Percentiles rank a stretch among this genome's conserved stretches.
Evolutionary conservation across 1,140 invertebrate genomes (phyloP).

Genomic region (Zelostemma sp.): DNA sequence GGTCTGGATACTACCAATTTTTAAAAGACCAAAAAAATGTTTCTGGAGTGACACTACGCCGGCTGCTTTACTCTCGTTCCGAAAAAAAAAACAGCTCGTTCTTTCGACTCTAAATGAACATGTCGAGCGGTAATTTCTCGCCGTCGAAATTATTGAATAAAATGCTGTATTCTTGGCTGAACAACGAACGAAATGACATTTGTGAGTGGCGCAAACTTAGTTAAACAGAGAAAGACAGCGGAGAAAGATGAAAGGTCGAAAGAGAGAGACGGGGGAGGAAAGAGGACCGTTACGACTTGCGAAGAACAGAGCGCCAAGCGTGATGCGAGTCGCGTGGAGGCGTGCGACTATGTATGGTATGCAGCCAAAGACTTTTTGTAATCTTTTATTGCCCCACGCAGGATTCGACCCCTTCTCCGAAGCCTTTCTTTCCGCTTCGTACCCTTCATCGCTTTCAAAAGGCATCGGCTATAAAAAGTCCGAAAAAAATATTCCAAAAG

Average conservation of each 20-base stretch:
- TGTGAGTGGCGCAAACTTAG: too few species aligned
- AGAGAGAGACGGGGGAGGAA: slow-evolving; percentile 10
- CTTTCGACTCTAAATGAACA: too few species aligned
- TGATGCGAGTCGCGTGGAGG: slow-evolving; percentile 59
- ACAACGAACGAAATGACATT: too few species aligned
- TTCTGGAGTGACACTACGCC: too few species aligned
- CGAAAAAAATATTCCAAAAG: slow-evolving; percentile 11
- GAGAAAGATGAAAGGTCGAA: slow-evolving; percentile 12
- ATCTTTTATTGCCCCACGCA: slow-evolving; percentile 51
- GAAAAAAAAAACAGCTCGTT: too few species aligned
- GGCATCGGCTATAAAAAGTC: slow-evolving; percentile 20
- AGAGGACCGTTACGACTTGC: slow-evolving; percentile 29
- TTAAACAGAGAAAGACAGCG: not conserved
- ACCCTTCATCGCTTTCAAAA: slow-evolving; percentile 15
- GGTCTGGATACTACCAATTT: too few species aligned
- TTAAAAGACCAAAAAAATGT: too few species aligned
- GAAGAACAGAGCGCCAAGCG: slow-evolving; percentile 27
- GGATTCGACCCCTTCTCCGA: slow-evolving; percentile 13
- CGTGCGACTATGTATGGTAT: slow-evolving; percentile 62
- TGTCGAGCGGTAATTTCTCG: too few species aligned
- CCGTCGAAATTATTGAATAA: too few species aligned
- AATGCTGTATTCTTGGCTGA: too few species aligned
- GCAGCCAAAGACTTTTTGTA: slow-evolving; percentile 51
- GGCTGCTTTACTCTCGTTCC: too few species aligned
- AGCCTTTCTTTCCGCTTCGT: slow-evolving; percentile 25